Base-by-base conservation (phyloP, 2,888 invertebrate genomes). In the Lasioglossum marginatum region DNA sequence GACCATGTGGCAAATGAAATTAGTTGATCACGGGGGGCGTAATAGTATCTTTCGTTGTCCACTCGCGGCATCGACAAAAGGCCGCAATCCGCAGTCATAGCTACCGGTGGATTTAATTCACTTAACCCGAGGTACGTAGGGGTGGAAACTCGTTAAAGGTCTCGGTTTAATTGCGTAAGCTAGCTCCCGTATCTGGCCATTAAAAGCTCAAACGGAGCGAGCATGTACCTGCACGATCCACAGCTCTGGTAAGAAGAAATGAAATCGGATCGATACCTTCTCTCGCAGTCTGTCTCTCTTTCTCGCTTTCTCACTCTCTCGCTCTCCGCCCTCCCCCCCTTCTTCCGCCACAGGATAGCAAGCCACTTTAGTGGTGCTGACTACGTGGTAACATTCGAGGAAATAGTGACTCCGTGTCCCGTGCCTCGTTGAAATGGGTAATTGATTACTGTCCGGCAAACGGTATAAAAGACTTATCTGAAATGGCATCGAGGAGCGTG, bases 101-200 rank as follows among this genome's bases (percentile, higher is more conserved):
- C 63, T 72, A 86, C 57, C 86, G 77, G 82, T 83, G 84, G 82
- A 90, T 90, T 90, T 90, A 90, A 90, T 90, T 90, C 89, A 89
- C 90, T 88, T 90, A 90, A 72, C 85, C 74, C 77, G 82, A 79
- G 81, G 74, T 81, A 85, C 85, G 85, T 77, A 66, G 71, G 81
- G 87, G 78, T 84, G 77, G 83, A 83, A 88, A 90, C 87, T 90
- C 88, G 87, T 85, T 89, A 85, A 73, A 82, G 83, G 87, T 79
- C 76, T 76, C 82, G 76, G 78, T 91, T 91, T 91, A 91, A 91
- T 91, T 89, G 91, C 91, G 89, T 84, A 88, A 91, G 91, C 88
- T 78, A 71, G 80, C 81, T 83, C 37, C 77, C 83, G 73, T 85
- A 83, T 75, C 81, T 87, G 85, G 48, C 83, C 88, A 89, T 90